A percentile compares a stretch with the other conserved stretches of the same genome.
Evolutionary conservation across 2,797 vertebrate species (phyloP).

Genomic region (Geotrypetes seraphini): DNA sequence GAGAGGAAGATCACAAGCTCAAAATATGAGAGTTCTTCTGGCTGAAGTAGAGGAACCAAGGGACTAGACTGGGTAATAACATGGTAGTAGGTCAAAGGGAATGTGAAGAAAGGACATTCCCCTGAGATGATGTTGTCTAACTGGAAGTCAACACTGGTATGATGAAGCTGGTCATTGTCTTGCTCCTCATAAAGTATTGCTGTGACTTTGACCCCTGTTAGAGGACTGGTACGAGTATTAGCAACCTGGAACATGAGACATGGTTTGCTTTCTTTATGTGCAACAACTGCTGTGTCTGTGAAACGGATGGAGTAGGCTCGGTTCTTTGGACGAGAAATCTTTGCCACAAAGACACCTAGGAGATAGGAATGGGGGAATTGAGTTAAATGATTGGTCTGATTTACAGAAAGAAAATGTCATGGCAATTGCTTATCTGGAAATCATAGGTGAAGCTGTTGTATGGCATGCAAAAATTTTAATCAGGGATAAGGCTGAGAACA

Average conservation of each 20-base stretch:
- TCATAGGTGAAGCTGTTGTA: too few species aligned
- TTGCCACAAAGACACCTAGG: conserved; percentile 93
- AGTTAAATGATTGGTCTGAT: too few species aligned
- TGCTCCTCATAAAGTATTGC: conserved; percentile 84
- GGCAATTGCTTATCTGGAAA: too few species aligned
- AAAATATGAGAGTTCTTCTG: conserved; percentile 56
- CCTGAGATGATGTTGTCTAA: conserved; percentile 62
- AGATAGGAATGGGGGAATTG: conserved; percentile 5
- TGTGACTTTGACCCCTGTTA: conserved; percentile 75
- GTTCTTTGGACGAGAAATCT: conserved; percentile 90
- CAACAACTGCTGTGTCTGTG: conserved; percentile 75
- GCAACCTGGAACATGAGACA: conserved; percentile 82
- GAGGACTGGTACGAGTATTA: conserved; percentile 75
- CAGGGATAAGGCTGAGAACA: too few species aligned
- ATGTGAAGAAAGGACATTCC: conserved; percentile 85
- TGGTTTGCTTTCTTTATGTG: conserved; percentile 67
- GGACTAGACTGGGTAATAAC: conserved; percentile 73
- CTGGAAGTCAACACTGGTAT: conserved; percentile 82
- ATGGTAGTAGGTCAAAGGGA: conserved; percentile 86
- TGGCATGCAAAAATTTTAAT: too few species aligned
- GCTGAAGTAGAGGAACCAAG: conserved; percentile 64
- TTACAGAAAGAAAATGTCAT: too few species aligned
- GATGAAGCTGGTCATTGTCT: conserved; percentile 74
- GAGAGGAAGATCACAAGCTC: conserved; percentile 89
- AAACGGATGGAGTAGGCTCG: conserved; percentile 82